Evolutionary conservation across 2,797 vertebrate genomes (phyloP), one percentile per base, ranked within the genome.

Genomic region (Aldrovandia affinis): DNA sequence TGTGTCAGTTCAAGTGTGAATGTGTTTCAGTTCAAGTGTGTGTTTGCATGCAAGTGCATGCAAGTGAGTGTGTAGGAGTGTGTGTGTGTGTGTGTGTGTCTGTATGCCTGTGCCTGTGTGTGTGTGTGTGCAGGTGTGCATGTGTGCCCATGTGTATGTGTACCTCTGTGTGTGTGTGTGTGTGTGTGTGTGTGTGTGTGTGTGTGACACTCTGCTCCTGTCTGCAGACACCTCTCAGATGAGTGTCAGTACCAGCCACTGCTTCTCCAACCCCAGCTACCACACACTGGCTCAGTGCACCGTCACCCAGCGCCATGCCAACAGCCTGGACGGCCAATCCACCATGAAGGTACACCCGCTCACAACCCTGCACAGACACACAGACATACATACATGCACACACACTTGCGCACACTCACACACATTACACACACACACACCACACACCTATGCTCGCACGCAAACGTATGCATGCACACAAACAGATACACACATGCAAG

Each of bases 181-280:
- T 20, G 68, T 73, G 68, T 42, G 18, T 73, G 33, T 73, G 33
- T 1, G 0, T 12, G 9, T 44, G 39, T 8, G 3, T 9, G 39
- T 39, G 15, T 20, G 14, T 89, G 83, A 91, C 94, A 8, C 20
- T 2, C 93, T 95, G 93, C 93, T 93, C 95, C 96, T 83, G 22
- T 94, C 81, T 90, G 89, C 91, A 96, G 93, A 95, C 96, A 88
- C 95, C 90, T 93, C 95, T 92, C 95, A 96, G 93, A 96, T 93
- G 93, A 80, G 87, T 84, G 89, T 93, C 92, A 75, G 20, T 75
- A 1, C 39, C 70, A 93, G 94, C 84, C 97, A 97, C 89, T 98
- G 96, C 92, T 97, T 99, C 95, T 96, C 97, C 93, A 98, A 98
- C 89, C 97, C 97, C 88, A 98, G 97, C 92, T 99, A 98, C 93